Percentiles rank a stretch among this genome's conserved stretches.
Conservation (phyloP, 2,113 vertebrate species). For the Heterotis niloticus region DNA sequence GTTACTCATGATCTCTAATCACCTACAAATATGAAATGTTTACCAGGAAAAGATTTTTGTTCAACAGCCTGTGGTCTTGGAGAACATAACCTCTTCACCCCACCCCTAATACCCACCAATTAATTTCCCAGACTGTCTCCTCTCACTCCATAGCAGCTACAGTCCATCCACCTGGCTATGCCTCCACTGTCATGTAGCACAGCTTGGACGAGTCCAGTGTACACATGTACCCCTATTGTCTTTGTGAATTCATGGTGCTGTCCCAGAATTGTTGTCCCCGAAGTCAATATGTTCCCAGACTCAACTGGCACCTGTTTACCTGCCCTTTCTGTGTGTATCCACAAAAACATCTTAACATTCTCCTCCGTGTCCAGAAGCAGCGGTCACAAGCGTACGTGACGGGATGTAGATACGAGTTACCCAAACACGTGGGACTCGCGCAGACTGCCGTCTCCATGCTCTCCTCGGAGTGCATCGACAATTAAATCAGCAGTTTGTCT, state of each 20-base stretch:
- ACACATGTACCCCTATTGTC: background rate
- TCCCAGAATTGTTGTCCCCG: background rate
- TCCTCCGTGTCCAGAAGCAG: background rate
- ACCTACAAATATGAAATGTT: too few species aligned
- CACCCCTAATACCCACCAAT: background rate
- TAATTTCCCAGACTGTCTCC: background rate
- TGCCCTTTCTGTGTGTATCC: background rate
- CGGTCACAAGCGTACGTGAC: background rate
- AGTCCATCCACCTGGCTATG: background rate
- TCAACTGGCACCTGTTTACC: slow-evolving; percentile 3
- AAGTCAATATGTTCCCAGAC: background rate
- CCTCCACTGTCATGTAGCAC: background rate
- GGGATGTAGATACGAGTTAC: slow-evolving; percentile 5
- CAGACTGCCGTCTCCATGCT: background rate
- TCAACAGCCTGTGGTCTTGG: too few species aligned
- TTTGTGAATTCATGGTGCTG: background rate
- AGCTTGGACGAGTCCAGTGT: background rate
- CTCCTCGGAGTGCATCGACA: slow-evolving; percentile 7
- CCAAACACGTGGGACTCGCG: background rate
- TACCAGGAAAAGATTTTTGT: too few species aligned
- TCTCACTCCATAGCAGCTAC: background rate
- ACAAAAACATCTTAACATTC: background rate
- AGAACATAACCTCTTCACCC: background rate
- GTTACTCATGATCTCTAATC: too few species aligned
- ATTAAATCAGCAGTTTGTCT: slow-evolving; percentile 14